Evolutionary conservation across 2,797 vertebrate species (phyloP).

Genomic region (Gymnothorax reevesii): DNA sequence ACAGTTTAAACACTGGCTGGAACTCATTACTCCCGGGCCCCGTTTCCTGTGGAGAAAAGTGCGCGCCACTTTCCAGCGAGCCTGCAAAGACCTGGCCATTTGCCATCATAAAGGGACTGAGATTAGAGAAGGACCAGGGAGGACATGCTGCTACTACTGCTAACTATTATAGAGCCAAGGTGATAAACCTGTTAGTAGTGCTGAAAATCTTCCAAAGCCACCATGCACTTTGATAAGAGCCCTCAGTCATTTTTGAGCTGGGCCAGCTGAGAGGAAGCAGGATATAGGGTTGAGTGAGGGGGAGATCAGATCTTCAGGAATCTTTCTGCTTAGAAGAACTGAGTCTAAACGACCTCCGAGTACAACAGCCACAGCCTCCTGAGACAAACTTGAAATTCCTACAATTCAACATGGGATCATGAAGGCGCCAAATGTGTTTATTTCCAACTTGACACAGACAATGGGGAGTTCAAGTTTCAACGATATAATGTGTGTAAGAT

Average conservation of each 20-base stretch:
- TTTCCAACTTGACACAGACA: too few species aligned
- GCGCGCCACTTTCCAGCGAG: constrained; percentile 62
- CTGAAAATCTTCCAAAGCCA: not conserved
- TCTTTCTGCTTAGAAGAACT: not conserved
- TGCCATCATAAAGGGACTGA: constrained; percentile 43
- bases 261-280: not conserved
- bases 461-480: too few species aligned
- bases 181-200: not conserved
- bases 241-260: not conserved
- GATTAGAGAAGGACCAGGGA: not conserved
- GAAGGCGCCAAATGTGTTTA: not conserved
- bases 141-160: not conserved
- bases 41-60: constrained; percentile 78
- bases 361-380: not conserved
- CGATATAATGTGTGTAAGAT: too few species aligned
- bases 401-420: not conserved
- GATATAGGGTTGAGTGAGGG: not conserved
- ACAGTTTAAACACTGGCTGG: constrained; percentile 74
- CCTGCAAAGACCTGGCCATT: constrained; percentile 63
- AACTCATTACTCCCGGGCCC: constrained; percentile 78
- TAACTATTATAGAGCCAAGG: not conserved
- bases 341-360: not conserved
- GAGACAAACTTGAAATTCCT: not conserved
- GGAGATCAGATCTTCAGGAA: not conserved
- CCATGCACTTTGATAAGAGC: not conserved